Evolutionary conservation across 1,140 invertebrate genomes (phyloP).

Genomic region (Polypedilum vanderplanki): DNA sequence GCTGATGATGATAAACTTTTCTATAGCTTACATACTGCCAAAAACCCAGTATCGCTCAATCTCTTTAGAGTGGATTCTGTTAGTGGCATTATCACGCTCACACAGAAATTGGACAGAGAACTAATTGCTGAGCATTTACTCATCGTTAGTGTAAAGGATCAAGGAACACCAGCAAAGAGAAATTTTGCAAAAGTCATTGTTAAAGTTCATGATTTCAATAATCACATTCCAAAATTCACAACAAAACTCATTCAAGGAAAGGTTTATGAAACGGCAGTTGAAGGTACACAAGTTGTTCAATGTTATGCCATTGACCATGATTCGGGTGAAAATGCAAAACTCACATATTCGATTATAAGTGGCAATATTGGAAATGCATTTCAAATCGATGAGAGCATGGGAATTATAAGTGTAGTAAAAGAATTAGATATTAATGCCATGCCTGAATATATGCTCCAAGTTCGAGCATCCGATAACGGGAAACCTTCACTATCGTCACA

Average conservation of each 20-base stretch:
- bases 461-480: slow-evolving; percentile 76
- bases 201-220: slow-evolving; percentile 80
- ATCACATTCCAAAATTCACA: slow-evolving; percentile 78
- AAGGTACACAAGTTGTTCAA: slow-evolving; percentile 65
- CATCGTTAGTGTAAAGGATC: slow-evolving; percentile 84
- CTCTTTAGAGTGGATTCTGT: slow-evolving; percentile 77
- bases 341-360: slow-evolving; percentile 73
- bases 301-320: slow-evolving; percentile 73
- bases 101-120: slow-evolving; percentile 69
- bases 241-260: slow-evolving; percentile 65
- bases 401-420: slow-evolving; percentile 65
- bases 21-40: slow-evolving; percentile 68
- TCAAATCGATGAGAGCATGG: slow-evolving; percentile 66
- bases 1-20: slow-evolving; percentile 63
- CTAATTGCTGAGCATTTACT: slow-evolving; percentile 73
- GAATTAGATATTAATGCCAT: slow-evolving; percentile 62
- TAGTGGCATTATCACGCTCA: slow-evolving; percentile 63
- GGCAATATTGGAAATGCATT: slow-evolving; percentile 82
- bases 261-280: slow-evolving; percentile 64
- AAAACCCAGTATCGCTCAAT: slow-evolving; percentile 61
- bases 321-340: slow-evolving; percentile 69
- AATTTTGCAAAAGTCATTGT: slow-evolving; percentile 78
- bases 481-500: slow-evolving; percentile 64
- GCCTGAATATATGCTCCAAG: slow-evolving; percentile 71
- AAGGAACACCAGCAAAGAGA: slow-evolving; percentile 74